These are phyloP conservation scores for Tetragonula carbonaria DNA, from an alignment of 2,888 invertebrate genomes.

Conservation along the genomic window DNA sequence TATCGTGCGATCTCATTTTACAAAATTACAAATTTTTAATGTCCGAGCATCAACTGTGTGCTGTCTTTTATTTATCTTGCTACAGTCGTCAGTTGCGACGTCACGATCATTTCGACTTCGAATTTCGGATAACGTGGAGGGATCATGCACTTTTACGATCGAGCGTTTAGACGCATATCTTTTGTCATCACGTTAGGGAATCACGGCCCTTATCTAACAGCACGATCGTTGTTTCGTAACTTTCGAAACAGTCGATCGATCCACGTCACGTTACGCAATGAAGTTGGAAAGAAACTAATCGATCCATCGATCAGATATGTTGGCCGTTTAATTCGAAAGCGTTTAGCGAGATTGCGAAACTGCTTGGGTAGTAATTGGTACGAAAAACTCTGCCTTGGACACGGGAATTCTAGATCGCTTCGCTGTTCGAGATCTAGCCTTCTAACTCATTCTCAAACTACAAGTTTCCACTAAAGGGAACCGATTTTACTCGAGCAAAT, in stretches of 20 bases:
- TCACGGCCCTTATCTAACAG: neutral
- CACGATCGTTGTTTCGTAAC: neutral
- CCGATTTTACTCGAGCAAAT: no score
- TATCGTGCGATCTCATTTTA: no score
- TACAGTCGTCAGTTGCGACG: neutral
- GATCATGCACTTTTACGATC: neutral
- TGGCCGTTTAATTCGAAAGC: neutral
- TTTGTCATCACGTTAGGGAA: neutral
- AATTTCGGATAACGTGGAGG: neutral
- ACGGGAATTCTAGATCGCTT: no score
- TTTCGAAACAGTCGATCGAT: neutral
- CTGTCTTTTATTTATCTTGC: neutral
- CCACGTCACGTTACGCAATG: neutral
- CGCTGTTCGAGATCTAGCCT: no score
- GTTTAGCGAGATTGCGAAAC: neutral
- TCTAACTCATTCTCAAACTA: no score
- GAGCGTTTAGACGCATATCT: no score
- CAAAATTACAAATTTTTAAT: no score
- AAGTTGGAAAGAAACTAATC: neutral
- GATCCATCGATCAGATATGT: neutral
- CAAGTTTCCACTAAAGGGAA: no score
- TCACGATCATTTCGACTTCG: neutral
- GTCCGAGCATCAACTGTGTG: no score
- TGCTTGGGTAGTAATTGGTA: rapidly evolving
- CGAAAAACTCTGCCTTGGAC: neutral